phyloP scores from a whole-genome alignment of 2,888 invertebrate genomes.

The Ypsolopha sequella region DNA sequence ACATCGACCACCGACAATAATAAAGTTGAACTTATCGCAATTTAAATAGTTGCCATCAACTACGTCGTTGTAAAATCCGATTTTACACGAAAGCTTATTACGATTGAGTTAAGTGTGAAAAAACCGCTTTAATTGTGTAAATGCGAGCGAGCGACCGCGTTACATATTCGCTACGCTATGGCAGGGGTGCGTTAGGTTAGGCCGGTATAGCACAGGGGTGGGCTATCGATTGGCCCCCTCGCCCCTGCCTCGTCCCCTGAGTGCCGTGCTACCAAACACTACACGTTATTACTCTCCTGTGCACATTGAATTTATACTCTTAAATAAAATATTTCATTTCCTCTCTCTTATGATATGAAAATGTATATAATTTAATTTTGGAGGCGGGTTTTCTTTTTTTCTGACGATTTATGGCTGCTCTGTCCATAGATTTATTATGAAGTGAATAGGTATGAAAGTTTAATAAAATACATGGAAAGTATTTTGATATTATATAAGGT shows the following conservation, averaged over 20 bases:
- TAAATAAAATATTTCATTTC: constrained; percentile 5
- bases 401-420: neutral
- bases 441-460: too few relatives aligned
- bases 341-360: neutral
- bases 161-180: neutral
- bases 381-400: neutral
- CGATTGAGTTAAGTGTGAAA: too few relatives aligned
- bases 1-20: too few relatives aligned
- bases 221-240: constrained; percentile 57
- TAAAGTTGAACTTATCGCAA: too few relatives aligned
- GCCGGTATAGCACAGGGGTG: constrained; percentile 39
- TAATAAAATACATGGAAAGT: too few relatives aligned
- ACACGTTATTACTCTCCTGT: constrained; percentile 38
- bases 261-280: constrained; percentile 22
- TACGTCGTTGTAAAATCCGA: too few relatives aligned
- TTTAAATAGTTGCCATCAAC: too few relatives aligned
- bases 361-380: neutral
- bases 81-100: too few relatives aligned
- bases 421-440: neutral
- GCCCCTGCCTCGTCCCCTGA: constrained; percentile 16
- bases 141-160: too few relatives aligned
- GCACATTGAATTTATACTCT: constrained; percentile 31
- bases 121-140: too few relatives aligned
- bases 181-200: constrained; percentile 47
- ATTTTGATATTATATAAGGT: too few relatives aligned